phyloP scores from a whole-genome alignment of 2,797 vertebrate species.

The Chrosomus eos region DNA sequence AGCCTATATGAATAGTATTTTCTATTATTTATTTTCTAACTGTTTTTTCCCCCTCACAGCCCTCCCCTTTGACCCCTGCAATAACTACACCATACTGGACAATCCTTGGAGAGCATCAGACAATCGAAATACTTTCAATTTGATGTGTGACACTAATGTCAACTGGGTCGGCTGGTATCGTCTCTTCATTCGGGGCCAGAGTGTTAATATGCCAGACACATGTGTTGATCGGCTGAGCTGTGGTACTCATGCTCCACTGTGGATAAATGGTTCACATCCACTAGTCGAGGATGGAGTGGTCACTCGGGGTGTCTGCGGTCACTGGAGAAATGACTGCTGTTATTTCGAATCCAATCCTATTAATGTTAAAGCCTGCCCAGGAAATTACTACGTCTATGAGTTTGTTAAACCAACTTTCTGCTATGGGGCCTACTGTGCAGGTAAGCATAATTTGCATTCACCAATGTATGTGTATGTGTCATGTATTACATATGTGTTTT shows the following conservation, averaged over 20 bases:
- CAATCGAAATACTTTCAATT: not conserved
- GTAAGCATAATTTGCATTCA: not conserved
- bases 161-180: not conserved
- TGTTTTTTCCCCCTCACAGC: not conserved
- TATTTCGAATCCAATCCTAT: slow-evolving; percentile 20
- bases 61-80: not conserved
- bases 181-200: not conserved
- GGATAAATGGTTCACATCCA: not conserved
- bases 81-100: slow-evolving; percentile 27
- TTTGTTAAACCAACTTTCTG: not conserved
- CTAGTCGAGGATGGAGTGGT: not conserved
- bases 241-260: not conserved
- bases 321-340: not conserved
- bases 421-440: slow-evolving; percentile 29
- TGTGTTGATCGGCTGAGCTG: not conserved
- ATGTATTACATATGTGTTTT: not conserved
- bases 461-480: too few species aligned
- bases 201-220: not conserved
- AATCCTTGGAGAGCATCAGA: slow-evolving; percentile 35
- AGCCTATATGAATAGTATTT: too few species aligned
- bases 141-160: not conserved
- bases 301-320: not conserved
- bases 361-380: slow-evolving; percentile 38
- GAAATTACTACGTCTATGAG: slow-evolving; percentile 27
- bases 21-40: not conserved